Base-by-base conservation (phyloP, 2,888 invertebrate species). In the Rhaphigaster nebulosa region DNA sequence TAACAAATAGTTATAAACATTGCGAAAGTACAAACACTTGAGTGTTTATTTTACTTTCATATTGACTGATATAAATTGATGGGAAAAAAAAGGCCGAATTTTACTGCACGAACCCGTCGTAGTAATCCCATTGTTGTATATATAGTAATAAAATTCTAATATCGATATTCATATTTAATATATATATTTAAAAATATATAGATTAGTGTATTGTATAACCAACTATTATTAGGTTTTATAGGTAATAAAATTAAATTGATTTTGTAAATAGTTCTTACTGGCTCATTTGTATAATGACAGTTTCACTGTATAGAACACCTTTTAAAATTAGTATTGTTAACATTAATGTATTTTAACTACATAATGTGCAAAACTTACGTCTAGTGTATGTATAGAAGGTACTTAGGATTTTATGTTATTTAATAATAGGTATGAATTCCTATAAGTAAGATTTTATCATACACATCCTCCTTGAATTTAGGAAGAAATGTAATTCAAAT, bases 291-390 rank as follows among this genome's bases (percentile, higher is more conserved):
- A 76, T 18, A 54, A 89, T 87, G 90, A 87, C 90, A 38, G 76
- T 89, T 89, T 92, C 92, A 92, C 92, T 92, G 92, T 92, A 91
- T 91, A 92, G 92, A 92, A 92, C 92, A 92, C 92, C 92, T 89
- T 60, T 45, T 89, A 89, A 56, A 89, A 0, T 65, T 65, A 84
- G 84, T 84, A 41, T 45, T 50, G n/a, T 84, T 45, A n/a, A 80
- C 80, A 80, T 80, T 38, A 41, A 29, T 54, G 54, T 89, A 89
- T 65, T 45, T 18, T 60, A 70, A 50, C 26, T 20, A 70, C 41
- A 41, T 70, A 45, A 50, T 84, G n/a, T 84, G 45, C 45, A 50
- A 50, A 84, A 84, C 8, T n/a, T n/a, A 84, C 0, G 15, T 45
- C 5, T 84, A 84, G 80, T 84, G 13, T 45, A 84, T 84, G 26